Evolutionary conservation across 2,888 invertebrate genomes (phyloP).

Genomic region (Harpalus rufipes): DNA sequence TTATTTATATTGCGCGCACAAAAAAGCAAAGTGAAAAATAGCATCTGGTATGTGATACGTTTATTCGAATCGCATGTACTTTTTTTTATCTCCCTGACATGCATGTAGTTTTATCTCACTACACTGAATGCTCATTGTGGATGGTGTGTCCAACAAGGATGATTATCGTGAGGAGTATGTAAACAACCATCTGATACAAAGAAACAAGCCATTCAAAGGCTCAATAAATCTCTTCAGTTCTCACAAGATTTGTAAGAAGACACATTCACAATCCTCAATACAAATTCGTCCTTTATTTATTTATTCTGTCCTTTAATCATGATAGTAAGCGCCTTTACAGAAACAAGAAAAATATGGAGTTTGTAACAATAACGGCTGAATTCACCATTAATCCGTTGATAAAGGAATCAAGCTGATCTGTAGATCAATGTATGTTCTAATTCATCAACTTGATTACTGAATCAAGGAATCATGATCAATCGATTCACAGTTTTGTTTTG

Average conservation of each 20-base stretch:
- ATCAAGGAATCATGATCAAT: too few species aligned
- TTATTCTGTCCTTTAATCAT: too few species aligned
- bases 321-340: too few species aligned
- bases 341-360: background rate
- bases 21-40: conserved; percentile 8
- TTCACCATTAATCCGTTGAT: too few species aligned
- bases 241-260: conserved; percentile 9
- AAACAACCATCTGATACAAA: conserved; percentile 41
- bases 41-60: conserved; percentile 29
- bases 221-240: conserved; percentile 28
- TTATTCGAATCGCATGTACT: conserved; percentile 41
- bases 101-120: conserved; percentile 46
- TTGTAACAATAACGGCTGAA: too few species aligned
- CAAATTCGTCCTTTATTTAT: background rate
- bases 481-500: too few species aligned
- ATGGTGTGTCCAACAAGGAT: conserved; percentile 17
- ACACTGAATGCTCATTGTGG: conserved; percentile 44
- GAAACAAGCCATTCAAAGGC: conserved; percentile 45
- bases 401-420: too few species aligned
- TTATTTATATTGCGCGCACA: conserved; percentile 26
- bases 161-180: conserved; percentile 29
- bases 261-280: background rate
- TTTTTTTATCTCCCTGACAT: conserved; percentile 51
- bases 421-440: too few species aligned
- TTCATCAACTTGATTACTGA: too few species aligned